Conservation (phyloP, 2,113 vertebrate genomes). For the Syngnathus scovelli region DNA sequence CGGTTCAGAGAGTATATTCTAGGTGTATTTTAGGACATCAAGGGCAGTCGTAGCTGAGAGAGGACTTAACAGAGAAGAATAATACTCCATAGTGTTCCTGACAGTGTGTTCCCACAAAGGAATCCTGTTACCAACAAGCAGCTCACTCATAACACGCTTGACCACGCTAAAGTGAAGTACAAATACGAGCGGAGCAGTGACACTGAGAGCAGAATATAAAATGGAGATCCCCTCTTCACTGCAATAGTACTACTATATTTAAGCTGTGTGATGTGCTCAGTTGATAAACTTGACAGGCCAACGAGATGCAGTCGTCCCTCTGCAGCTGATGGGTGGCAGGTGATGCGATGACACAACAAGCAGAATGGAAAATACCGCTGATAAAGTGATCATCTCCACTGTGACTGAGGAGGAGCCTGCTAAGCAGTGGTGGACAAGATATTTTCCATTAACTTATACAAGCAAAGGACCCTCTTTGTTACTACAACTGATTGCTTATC, state of each 20-base stretch:
- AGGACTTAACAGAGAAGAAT: constrained; percentile 62
- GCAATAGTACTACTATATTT: constrained; percentile 31
- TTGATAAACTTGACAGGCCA: constrained; percentile 29
- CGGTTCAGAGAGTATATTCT: constrained; percentile 39
- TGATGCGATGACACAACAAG: constrained; percentile 65
- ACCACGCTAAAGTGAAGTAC: not conserved
- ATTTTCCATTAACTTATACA: constrained; percentile 40
- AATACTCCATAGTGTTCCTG: constrained; percentile 48
- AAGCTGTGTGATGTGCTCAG: constrained; percentile 26
- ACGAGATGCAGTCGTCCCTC: constrained; percentile 41
- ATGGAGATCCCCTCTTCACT: constrained; percentile 7
- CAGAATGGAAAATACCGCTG: constrained; percentile 67
- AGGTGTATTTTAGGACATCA: constrained; percentile 71
- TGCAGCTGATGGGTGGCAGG: constrained; percentile 58
- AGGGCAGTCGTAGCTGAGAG: constrained; percentile 71
- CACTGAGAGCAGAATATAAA: constrained; percentile 5
- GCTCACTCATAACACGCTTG: constrained; percentile 14
- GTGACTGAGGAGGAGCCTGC: constrained; percentile 39
- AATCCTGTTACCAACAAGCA: constrained; percentile 34
- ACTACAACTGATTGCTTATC: constrained; percentile 24
- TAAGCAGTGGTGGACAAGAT: constrained; percentile 42
- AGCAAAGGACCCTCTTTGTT: constrained; percentile 44
- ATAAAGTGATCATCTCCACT: constrained; percentile 65
- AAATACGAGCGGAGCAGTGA: constrained; percentile 5
- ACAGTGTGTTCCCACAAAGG: constrained; percentile 42